phyloP scores from a whole-genome alignment of 2,797 vertebrate genomes.

The Squalus acanthias region DNA sequence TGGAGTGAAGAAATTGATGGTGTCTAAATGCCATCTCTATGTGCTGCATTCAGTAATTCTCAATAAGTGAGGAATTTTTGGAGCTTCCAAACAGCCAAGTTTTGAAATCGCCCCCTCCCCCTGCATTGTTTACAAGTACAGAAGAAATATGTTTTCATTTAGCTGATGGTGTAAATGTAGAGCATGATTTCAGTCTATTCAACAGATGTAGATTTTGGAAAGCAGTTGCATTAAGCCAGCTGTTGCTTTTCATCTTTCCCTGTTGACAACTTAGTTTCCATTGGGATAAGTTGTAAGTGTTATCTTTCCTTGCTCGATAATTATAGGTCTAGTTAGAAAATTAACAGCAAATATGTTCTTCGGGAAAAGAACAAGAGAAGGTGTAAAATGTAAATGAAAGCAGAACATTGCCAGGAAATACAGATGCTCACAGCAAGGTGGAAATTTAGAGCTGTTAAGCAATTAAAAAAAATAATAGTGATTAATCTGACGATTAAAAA shows the following conservation, averaged over 20 bases:
- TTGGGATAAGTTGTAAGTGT: constrained; percentile 32
- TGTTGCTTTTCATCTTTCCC: constrained; percentile 38
- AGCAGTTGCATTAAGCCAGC: constrained; percentile 35
- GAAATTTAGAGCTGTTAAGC: neutral
- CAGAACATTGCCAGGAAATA: neutral
- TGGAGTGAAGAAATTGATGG: no score
- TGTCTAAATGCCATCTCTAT: no score
- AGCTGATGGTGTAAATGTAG: constrained; percentile 24
- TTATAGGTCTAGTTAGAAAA: neutral
- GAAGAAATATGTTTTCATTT: constrained; percentile 26
- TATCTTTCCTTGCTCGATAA: neutral
- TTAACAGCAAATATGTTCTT: neutral
- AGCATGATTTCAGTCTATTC: constrained; percentile 19
- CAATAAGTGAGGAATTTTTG: neutral
- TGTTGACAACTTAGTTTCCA: constrained; percentile 41
- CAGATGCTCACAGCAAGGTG: neutral
- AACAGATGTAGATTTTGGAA: constrained; percentile 26
- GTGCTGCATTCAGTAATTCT: neutral
- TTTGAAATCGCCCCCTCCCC: constrained; percentile 42
- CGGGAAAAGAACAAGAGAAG: neutral
- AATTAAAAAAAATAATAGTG: neutral
- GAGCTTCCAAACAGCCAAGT: constrained; percentile 38
- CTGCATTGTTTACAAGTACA: neutral
- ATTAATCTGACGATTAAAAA: neutral
- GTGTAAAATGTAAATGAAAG: neutral